These are phyloP conservation scores for Nymphalis urticae DNA, from an alignment of 2,888 invertebrate species.

Conservation along the genomic window DNA sequence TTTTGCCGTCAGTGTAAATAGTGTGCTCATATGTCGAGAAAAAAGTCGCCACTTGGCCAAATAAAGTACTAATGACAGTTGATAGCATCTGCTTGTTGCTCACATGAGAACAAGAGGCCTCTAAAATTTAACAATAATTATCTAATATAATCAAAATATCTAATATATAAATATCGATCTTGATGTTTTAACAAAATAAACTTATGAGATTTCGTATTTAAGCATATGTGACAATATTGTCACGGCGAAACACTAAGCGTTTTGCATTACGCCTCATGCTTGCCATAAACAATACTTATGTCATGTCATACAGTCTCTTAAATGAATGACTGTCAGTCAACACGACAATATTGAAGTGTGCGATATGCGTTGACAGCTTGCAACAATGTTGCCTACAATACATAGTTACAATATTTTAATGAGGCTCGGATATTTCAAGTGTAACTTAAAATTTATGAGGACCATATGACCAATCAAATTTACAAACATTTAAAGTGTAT, in stretches of 20 bases:
- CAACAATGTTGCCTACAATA: constrained; percentile 38
- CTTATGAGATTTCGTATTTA: background rate
- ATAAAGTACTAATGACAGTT: constrained; percentile 38
- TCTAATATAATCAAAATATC: no score
- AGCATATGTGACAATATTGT: background rate
- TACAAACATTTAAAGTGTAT: background rate
- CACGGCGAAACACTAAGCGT: background rate
- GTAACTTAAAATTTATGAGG: constrained; percentile 21
- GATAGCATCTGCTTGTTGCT: constrained; percentile 35
- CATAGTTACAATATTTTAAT: constrained; percentile 9
- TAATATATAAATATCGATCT: background rate
- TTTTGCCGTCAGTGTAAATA: constrained; percentile 54
- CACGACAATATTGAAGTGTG: constrained; percentile 26
- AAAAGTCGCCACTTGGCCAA: constrained; percentile 36
- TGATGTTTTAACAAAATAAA: background rate
- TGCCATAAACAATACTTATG: background rate
- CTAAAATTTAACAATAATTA: constrained; percentile 34
- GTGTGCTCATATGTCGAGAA: constrained; percentile 35
- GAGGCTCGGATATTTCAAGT: constrained; percentile 10
- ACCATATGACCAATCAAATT: constrained; percentile 10
- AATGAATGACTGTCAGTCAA: constrained; percentile 23
- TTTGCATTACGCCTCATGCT: background rate
- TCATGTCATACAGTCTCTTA: constrained; percentile 15
- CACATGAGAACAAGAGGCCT: constrained; percentile 25
- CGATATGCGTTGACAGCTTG: constrained; percentile 27